Conservation (phyloP, 2,888 invertebrate species). For the Alsophila aescularia region DNA sequence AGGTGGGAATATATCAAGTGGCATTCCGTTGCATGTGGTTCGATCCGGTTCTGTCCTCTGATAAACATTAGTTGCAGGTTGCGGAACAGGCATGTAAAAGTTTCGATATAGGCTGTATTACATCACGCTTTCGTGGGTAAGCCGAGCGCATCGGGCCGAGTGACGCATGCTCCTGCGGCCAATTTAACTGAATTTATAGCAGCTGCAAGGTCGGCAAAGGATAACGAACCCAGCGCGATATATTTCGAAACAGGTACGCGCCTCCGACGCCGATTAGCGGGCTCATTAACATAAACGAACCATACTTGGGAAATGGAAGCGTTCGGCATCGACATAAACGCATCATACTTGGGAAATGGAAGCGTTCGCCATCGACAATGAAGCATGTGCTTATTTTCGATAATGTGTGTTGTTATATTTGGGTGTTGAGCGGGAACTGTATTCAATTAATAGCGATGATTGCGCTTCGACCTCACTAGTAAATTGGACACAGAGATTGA, state of each 20-base stretch:
- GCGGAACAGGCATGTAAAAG: conserved; percentile 23
- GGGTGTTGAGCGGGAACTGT: conserved; percentile 37
- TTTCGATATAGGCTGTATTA: conserved; percentile 46
- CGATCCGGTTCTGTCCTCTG: conserved; percentile 62
- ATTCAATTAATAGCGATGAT: conserved; percentile 54
- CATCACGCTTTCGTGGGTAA: conserved; percentile 59
- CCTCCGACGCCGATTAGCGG: conserved; percentile 43
- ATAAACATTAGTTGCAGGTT: conserved; percentile 48
- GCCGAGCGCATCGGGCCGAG: conserved; percentile 69
- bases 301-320: conserved; percentile 26
- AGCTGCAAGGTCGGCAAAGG: conserved; percentile 79
- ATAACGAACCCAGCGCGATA: conserved; percentile 69
- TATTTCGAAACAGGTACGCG: conserved; percentile 62
- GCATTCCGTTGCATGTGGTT: conserved; percentile 53
- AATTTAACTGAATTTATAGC: conserved; percentile 79
- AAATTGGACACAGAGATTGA: conserved; percentile 49
- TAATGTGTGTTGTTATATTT: conserved; percentile 30
- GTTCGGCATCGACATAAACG: conserved; percentile 33
- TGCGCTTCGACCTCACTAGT: conserved; percentile 48
- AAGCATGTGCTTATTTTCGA: conserved; percentile 24
- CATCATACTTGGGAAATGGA: conserved; percentile 27
- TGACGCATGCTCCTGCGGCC: conserved; percentile 73
- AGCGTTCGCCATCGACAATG: conserved; percentile 16
- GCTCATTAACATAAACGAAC: conserved; percentile 34
- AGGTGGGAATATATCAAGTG: conserved; percentile 66